Evolutionary conservation across 2,888 invertebrate species (phyloP).

Genomic region (Entomobrya proxima): DNA sequence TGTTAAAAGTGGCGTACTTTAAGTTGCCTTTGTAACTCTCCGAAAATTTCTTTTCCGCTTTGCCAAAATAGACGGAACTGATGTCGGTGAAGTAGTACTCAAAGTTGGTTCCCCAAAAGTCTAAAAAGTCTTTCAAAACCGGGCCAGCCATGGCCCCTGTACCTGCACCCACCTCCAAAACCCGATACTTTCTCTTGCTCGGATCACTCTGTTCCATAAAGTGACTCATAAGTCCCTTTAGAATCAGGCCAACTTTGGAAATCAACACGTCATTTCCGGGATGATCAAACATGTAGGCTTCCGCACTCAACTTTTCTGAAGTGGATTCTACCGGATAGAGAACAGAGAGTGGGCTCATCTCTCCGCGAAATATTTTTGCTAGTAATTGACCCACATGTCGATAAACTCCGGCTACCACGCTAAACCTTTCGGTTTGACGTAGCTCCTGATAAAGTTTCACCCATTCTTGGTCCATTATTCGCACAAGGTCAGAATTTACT

Average conservation of each 20-base stretch:
- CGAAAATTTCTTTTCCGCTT: slow-evolving; percentile 50
- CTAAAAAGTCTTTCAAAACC: background rate
- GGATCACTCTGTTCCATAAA: background rate
- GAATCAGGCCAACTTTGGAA: background rate
- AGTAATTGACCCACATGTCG: too few species aligned
- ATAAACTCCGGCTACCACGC: too few species aligned
- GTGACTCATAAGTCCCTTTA: background rate
- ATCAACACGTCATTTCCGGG: too few species aligned
- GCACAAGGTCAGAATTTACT: background rate
- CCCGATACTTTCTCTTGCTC: background rate
- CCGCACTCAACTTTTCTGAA: too few species aligned
- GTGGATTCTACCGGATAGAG: too few species aligned
- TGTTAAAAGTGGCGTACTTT: slow-evolving; percentile 30
- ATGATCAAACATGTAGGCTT: too few species aligned
- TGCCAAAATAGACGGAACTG: slow-evolving; percentile 32
- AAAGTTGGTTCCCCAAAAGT: background rate
- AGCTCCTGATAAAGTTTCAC: too few species aligned
- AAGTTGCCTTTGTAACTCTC: slow-evolving; percentile 3
- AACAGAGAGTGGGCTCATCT: too few species aligned
- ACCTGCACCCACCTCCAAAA: slow-evolving; percentile 43
- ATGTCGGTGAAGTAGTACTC: slow-evolving; percentile 61
- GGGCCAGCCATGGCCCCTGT: slow-evolving; percentile 16
- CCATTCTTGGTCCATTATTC: too few species aligned
- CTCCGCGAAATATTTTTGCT: too few species aligned
- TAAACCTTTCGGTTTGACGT: too few species aligned